Evolutionary conservation across 2,797 vertebrate species (phyloP).

Genomic region (Eleutherodactylus coqui): DNA sequence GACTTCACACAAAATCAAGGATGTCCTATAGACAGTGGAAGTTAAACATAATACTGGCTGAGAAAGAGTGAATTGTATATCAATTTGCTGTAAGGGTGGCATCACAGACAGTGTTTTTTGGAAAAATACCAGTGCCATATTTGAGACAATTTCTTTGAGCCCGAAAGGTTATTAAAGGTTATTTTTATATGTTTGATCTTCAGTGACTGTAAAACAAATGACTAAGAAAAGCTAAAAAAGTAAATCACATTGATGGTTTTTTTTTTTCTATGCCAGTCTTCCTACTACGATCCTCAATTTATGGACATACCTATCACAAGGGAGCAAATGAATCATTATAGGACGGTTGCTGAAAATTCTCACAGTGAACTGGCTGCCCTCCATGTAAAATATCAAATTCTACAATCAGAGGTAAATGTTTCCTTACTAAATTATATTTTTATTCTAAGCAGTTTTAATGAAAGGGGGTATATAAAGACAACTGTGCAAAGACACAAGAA

Average conservation of each 20-base stretch:
- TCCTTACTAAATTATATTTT: neutral
- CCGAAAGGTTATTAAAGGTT: neutral
- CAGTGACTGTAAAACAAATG: neutral
- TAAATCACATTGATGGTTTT: neutral
- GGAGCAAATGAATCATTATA: slow-evolving; percentile 77
- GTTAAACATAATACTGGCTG: too few relatives aligned
- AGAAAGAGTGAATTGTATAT: too few relatives aligned
- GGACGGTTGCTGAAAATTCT: slow-evolving; percentile 76
- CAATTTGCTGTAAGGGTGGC: too few relatives aligned
- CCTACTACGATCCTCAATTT: slow-evolving; percentile 57
- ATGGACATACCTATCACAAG: slow-evolving; percentile 71
- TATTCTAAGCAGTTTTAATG: neutral
- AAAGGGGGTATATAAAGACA: neutral
- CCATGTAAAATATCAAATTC: slow-evolving; percentile 75
- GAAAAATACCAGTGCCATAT: too few relatives aligned
- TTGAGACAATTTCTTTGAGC: too few relatives aligned
- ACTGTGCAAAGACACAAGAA: too few relatives aligned
- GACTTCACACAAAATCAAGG: too few relatives aligned
- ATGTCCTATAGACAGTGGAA: too few relatives aligned
- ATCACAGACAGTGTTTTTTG: too few relatives aligned
- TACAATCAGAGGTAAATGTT: slow-evolving; percentile 77
- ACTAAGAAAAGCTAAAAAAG: neutral
- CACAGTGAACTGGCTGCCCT: slow-evolving; percentile 81
- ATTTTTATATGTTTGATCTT: neutral
- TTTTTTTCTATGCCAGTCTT: slow-evolving; percentile 65